These are phyloP conservation scores for Prolemur simus DNA, from an alignment of 2,113 vertebrate species.

Conservation along the genomic window DNA sequence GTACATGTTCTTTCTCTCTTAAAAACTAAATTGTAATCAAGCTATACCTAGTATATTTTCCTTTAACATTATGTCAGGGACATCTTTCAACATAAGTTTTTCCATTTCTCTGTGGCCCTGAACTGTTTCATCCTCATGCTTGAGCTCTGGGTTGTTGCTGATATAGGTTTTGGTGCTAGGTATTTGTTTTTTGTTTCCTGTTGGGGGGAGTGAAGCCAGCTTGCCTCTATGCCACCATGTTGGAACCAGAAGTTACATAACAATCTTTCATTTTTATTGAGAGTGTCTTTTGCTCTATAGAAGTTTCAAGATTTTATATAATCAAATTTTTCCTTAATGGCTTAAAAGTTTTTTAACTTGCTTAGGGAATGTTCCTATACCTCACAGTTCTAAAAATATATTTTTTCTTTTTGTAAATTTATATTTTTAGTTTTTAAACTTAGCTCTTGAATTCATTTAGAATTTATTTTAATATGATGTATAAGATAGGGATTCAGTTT, in stretches of 20 bases:
- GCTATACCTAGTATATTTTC: background rate
- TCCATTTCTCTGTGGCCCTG: too few relatives aligned
- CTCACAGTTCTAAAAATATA: background rate
- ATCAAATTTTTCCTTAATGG: background rate
- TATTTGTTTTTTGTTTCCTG: too few relatives aligned
- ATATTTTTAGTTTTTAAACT: conserved; percentile 12
- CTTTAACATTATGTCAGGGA: background rate
- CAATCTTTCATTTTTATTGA: conserved; percentile 17
- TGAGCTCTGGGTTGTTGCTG: too few relatives aligned
- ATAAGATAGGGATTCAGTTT: background rate
- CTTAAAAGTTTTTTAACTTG: conserved; percentile 24
- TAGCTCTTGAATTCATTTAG: conserved; percentile 11
- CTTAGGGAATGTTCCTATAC: background rate
- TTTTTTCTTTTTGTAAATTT: conserved; percentile 19
- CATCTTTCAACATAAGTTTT: background rate
- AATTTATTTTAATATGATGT: conserved; percentile 19
- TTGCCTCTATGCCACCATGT: too few relatives aligned
- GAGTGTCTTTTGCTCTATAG: background rate
- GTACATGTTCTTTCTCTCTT: background rate
- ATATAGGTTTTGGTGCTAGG: too few relatives aligned
- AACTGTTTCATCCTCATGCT: too few relatives aligned
- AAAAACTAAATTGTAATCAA: background rate
- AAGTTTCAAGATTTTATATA: background rate
- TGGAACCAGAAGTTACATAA: too few relatives aligned
- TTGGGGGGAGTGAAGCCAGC: too few relatives aligned